Evolutionary conservation across 2,797 vertebrate genomes (phyloP), one percentile per base, ranked within the genome.

Genomic region (Geotrypetes seraphini): DNA sequence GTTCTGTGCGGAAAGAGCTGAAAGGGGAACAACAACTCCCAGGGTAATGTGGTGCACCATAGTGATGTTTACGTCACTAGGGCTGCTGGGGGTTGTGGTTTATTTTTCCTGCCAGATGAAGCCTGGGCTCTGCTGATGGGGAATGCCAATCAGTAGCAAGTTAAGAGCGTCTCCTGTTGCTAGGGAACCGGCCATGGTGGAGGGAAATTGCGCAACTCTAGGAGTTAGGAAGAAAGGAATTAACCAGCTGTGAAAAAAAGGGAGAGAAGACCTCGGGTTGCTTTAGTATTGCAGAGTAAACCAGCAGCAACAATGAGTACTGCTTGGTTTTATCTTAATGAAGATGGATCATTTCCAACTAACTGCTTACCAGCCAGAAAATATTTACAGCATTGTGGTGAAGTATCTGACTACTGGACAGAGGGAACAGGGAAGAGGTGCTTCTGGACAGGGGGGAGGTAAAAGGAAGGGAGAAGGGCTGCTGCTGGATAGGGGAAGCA

Each of bases 351-450:
- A 36, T 52, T 14, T 16, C 22, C 50, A 7, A 53, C 8, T 13
- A 69, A 70, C 43, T 57, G 58, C 46, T 78, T 78, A 56, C 72
- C 73, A 27, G 66, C 66, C 27, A 71, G 66, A 45, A 66, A 6
- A 11, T 22, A 73, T 17, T 47, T 75, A 28, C 25, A 25, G 7
- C 2, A 16, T 1, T 36, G 32, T 0, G 45, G 54, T 10, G 47
- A 63, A 70, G 72, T n/a, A n/a, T n/a, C n/a, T n/a, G n/a, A n/a
- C n/a, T n/a, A n/a, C n/a, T n/a, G n/a, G n/a, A n/a, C n/a, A n/a
- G n/a, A n/a, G n/a, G n/a, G n/a, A n/a, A n/a, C n/a, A n/a, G n/a
- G n/a, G n/a, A n/a, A n/a, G n/a, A n/a, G n/a, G n/a, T n/a, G n/a
- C n/a, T n/a, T n/a, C n/a, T n/a, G n/a, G n/a, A n/a, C n/a, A n/a